Evolutionary conservation across 1,140 invertebrate genomes (phyloP).

Genomic region (Drosophila simulans): DNA sequence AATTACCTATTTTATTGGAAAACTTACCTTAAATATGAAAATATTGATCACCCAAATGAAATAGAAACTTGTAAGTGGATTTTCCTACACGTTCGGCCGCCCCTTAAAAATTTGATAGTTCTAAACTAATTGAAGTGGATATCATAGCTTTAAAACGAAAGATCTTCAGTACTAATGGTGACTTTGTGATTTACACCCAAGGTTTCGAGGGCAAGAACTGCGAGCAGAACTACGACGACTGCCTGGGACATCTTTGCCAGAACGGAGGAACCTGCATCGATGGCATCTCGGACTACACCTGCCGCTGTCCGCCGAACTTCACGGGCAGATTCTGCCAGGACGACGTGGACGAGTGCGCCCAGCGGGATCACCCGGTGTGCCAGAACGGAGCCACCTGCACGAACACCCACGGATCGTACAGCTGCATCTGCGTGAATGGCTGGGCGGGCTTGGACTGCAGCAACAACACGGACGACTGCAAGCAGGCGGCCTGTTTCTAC

Average conservation of each 20-base stretch:
- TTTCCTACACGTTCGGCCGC: too few relatives aligned
- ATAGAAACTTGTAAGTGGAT: too few relatives aligned
- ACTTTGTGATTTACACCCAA: conserved; percentile 76
- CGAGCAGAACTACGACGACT: conserved; percentile 96
- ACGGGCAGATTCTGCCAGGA: conserved; percentile 93
- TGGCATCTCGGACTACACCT: conserved; percentile 94
- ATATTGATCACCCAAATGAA: too few relatives aligned
- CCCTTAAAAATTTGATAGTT: too few relatives aligned
- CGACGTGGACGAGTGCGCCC: conserved; percentile 92
- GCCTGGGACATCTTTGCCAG: conserved; percentile 94
- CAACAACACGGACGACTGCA: conserved; percentile 97
- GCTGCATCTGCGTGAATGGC: conserved; percentile 98
- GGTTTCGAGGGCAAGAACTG: conserved; percentile 94
- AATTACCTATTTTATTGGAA: too few relatives aligned
- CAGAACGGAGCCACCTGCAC: conserved; percentile 98
- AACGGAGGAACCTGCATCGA: conserved; percentile 96
- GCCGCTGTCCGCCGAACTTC: conserved; percentile 94
- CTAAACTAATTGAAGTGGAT: too few relatives aligned
- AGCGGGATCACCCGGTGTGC: conserved; percentile 91
- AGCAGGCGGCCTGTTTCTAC: conserved; percentile 96
- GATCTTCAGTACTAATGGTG: too few relatives aligned
- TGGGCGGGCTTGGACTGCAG: conserved; percentile 96
- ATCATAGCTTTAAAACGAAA: too few relatives aligned
- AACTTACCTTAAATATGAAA: too few relatives aligned
- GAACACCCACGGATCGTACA: conserved; percentile 94